These are phyloP conservation scores for Grus americana DNA, from an alignment of 2,113 vertebrate species.

Conservation along the genomic window DNA sequence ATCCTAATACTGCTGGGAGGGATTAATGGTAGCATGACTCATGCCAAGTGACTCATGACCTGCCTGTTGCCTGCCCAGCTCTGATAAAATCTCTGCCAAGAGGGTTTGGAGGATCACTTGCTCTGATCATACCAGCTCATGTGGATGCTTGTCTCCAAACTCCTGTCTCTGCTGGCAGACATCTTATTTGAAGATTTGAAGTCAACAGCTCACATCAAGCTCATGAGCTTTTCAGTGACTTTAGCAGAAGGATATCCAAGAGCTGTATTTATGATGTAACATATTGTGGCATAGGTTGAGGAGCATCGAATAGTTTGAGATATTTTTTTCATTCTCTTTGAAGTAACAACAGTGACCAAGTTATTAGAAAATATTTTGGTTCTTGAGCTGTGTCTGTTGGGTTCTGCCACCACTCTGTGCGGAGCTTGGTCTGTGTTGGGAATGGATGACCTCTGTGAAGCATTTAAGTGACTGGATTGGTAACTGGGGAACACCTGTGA, in stretches of 20 bases:
- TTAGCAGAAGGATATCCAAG: neutral
- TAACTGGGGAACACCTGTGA: neutral
- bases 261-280: neutral
- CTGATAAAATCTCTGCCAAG: slow-evolving; percentile 15
- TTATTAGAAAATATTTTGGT: neutral
- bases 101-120: neutral
- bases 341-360: neutral
- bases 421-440: neutral
- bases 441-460: neutral
- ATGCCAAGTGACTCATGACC: neutral
- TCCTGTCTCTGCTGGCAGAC: neutral
- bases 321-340: neutral
- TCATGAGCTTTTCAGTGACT: neutral
- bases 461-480: neutral
- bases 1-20: neutral
- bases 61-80: neutral
- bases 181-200: neutral
- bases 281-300: neutral
- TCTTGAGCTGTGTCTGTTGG: neutral
- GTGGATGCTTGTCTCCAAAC: neutral
- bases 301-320: neutral
- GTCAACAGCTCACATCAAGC: neutral
- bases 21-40: neutral
- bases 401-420: neutral
- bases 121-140: neutral